Base-by-base conservation (phyloP, 2,797 vertebrate species). In the Ficedula albicollis region DNA sequence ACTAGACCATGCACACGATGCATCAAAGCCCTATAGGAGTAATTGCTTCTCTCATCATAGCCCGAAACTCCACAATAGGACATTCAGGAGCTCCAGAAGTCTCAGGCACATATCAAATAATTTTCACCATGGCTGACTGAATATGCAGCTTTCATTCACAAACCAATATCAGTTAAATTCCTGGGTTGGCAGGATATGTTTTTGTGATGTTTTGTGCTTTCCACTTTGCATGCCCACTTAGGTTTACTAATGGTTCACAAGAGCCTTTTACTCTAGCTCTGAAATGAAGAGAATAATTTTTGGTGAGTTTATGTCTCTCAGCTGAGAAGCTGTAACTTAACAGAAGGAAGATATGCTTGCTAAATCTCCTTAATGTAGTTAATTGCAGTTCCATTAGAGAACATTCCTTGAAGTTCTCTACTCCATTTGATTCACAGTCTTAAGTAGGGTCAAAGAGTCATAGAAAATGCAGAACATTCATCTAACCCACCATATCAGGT, bases 1-100 rank as follows among this genome's bases (percentile, higher is more conserved):
- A 23, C 20, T 10, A 64, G n/a, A 66, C 12, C 19, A 62, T 15
- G 25, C 4, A 5, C 16, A 52, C 2, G 2, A n/a, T 0, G 2
- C 29, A 63, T 4, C 8, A 4, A 86, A 93, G 39, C 4, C 19
- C 56, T 49, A 3, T 0, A 51, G 38, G 32, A 70, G 12, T 16
- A 78, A 77, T 15, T 84, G 39, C 32, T 87, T 51, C 27, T 76
- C 55, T 63, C 60, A 38, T 29, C 48, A 41, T 2, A 16, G 51
- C 27, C 21, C 26, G 23, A 54, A 70, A 5, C 16, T n/a, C 55
- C 38, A 39, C 58, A 60, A 32, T 0, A 44, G 29, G 20, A 69
- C 10, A n/a, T n/a, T 43, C 12, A 43, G 59, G 51, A 90, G 34
- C 63, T 52, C 59, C 32, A 55, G 30, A 78, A 38, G 48, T 43